Percentiles rank a stretch among this genome's conserved stretches.
These are phyloP conservation scores for Catharus fuscescens DNA, from an alignment of 2,113 vertebrate genomes.

Conservation along the genomic window DNA sequence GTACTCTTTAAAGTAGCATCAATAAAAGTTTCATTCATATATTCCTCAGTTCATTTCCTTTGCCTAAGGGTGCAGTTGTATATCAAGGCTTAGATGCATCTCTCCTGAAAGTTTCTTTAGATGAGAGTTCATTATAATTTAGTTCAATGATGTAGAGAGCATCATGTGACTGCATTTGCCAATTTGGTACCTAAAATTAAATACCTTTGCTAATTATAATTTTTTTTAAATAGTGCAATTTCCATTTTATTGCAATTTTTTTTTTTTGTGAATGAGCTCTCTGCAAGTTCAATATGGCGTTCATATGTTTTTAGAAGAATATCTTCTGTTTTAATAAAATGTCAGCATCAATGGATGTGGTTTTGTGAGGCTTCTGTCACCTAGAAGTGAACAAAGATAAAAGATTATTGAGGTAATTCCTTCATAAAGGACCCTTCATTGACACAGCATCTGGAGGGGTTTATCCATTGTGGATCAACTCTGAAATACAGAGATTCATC, in stretches of 20 bases:
- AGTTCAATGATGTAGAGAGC: not conserved
- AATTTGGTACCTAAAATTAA: not conserved
- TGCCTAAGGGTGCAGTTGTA: not conserved
- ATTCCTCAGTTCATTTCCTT: not conserved
- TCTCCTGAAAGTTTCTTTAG: not conserved
- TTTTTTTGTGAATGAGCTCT: not conserved
- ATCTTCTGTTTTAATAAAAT: not conserved
- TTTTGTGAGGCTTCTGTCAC: not conserved
- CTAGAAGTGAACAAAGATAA: not conserved
- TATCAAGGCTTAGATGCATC: not conserved
- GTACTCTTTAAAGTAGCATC: not conserved
- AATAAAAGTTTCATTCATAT: not conserved
- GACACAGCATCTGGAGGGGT: not conserved
- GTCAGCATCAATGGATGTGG: not conserved
- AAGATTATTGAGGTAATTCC: not conserved
- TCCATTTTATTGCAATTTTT: not conserved
- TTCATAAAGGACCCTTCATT: not conserved
- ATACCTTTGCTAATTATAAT: not conserved
- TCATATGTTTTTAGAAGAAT: not conserved
- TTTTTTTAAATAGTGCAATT: not conserved
- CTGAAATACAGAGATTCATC: not conserved
- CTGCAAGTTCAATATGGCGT: not conserved
- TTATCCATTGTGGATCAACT: not conserved
- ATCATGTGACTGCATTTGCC: not conserved
- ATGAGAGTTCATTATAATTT: not conserved